A percentile compares a stretch with the other conserved stretches of the same genome.
phyloP scores from a whole-genome alignment of 1,140 invertebrate genomes.

The Amyelois transitella region DNA sequence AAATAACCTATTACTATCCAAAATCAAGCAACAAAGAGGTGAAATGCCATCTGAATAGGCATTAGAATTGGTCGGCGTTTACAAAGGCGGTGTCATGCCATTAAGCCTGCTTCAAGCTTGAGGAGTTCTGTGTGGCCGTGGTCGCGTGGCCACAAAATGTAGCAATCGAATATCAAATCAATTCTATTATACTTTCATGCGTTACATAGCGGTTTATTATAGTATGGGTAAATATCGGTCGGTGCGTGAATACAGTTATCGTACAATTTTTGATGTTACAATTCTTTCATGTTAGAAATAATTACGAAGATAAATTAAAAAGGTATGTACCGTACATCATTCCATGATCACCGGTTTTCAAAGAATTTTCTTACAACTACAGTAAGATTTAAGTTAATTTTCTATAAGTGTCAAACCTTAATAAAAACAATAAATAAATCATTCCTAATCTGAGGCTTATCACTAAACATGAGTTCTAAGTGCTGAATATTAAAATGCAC shows the following conservation, averaged over 20 bases:
- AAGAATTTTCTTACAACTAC: no score
- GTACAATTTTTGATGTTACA: background rate
- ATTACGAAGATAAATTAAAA: no score
- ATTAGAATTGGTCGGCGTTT: slow-evolving; percentile 69
- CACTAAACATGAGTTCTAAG: background rate
- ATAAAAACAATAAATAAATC: background rate
- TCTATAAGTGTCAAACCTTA: no score
- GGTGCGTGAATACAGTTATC: background rate
- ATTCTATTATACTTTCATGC: slow-evolving; percentile 59
- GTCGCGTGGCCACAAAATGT: slow-evolving; percentile 58
- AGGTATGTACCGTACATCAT: no score
- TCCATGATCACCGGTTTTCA: no score
- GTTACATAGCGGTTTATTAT: slow-evolving; percentile 22
- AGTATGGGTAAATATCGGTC: slow-evolving; percentile 14
- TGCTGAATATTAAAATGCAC: background rate
- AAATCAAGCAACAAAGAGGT: slow-evolving; percentile 71
- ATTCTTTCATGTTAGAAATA: background rate
- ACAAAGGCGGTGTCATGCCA: slow-evolving; percentile 71
- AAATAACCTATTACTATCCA: slow-evolving; percentile 68
- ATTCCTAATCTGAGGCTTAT: background rate
- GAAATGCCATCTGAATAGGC: slow-evolving; percentile 72
- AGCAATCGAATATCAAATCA: slow-evolving; percentile 64
- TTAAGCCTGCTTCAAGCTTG: slow-evolving; percentile 70
- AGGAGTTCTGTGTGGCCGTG: slow-evolving; percentile 63
- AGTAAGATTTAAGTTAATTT: no score